Base-by-base conservation (phyloP, 2,888 invertebrate species). In the Acanthococcus lagerstroemiae region DNA sequence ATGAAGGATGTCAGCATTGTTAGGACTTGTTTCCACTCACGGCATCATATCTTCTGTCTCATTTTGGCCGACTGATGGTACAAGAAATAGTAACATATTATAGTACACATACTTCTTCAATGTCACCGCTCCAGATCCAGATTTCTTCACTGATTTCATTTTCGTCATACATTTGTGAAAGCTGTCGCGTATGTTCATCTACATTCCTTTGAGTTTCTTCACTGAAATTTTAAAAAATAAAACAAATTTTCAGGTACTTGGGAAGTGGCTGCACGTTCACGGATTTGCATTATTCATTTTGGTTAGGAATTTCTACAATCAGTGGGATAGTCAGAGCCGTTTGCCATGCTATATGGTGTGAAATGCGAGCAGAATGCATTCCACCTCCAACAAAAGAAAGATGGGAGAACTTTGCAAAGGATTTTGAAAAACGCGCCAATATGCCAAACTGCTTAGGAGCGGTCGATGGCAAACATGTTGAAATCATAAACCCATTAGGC, bases 241-340 rank as follows among this genome's bases (percentile, higher is more conserved):
- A 24, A 24, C n/a, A n/a, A n/a, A n/a, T 50, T 73, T 72, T 67
- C 67, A 74, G 73, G 68, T 73, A 70, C 68, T 65, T 73, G 21
- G 72, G 71, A 44, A 73, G 72, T 57, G 72, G 73, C 27, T 69
- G 69, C 46, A 72, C 72, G 57, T 73, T 70, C 67, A 71, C 71
- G 58, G 71, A 73, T 65, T 67, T 76, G 50, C 71, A 73, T 25
- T 73, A 72, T 69, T 67, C 67, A 58, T 76, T 71, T 69, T 69
- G 74, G 67, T 65, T 76, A 19, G 74, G 73, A 68, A 68, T 68
- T 21, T 68, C 73, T 17, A 67, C 55, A 25, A 63, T 63, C 66
- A 67, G 63, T 55, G 15, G 15, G 15, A 56, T 65, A 17, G 44
- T 67, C 25, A 48, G 56, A 30, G 27, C 44, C 44, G 56, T 65